Percentiles rank a stretch among this genome's conserved stretches.
phyloP scores from a whole-genome alignment of 1,140 invertebrate genomes.

The Drosophila novamexicana region DNA sequence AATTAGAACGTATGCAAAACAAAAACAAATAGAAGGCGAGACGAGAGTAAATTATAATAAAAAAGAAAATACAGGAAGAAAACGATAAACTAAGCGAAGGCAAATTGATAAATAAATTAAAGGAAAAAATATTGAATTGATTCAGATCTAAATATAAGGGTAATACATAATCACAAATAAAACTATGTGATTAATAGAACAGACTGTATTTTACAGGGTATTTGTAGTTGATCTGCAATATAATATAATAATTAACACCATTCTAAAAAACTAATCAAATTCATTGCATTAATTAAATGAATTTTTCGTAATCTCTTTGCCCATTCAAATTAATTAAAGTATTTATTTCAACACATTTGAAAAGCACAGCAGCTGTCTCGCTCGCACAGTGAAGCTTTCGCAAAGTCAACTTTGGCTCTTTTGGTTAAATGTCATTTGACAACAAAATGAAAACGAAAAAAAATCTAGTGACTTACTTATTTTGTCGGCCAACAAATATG shows the following conservation, averaged over 20 bases:
- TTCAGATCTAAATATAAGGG: too few species aligned
- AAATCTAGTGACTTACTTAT: constrained; percentile 20
- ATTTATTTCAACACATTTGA: neutral
- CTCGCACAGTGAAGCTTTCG: constrained; percentile 1
- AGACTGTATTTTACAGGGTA: neutral
- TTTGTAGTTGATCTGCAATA: neutral
- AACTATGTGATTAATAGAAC: too few species aligned
- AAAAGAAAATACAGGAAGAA: neutral
- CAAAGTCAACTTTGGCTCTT: neutral
- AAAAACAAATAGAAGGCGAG: neutral
- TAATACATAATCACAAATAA: too few species aligned
- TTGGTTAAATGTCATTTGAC: constrained; percentile 19
- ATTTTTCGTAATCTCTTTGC: neutral
- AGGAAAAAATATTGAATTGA: too few species aligned
- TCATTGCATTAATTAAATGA: neutral
- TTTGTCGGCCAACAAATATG: constrained; percentile 25
- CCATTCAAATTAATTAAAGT: neutral
- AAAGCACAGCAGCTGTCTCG: neutral
- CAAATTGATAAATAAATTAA: too few species aligned
- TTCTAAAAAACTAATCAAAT: too few species aligned
- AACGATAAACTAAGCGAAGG: neutral
- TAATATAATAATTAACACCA: too few species aligned
- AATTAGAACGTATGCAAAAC: constrained; percentile 28
- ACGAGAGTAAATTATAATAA: neutral
- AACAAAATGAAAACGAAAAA: neutral